These are phyloP conservation scores for Taenaris catops DNA, from an alignment of 2,888 invertebrate species.

Conservation along the genomic window DNA sequence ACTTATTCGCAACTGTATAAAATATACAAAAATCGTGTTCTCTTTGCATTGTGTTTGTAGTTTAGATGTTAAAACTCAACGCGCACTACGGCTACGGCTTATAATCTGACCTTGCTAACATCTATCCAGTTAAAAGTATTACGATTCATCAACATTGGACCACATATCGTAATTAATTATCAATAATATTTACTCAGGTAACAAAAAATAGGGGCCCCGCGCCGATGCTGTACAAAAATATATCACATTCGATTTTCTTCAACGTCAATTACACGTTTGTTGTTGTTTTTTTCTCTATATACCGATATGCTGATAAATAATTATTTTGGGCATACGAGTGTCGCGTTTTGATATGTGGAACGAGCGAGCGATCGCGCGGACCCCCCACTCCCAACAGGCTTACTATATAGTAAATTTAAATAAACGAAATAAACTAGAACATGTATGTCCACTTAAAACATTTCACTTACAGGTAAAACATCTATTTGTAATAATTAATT, in stretches of 20 bases:
- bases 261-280: too few species aligned
- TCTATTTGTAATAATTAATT: conserved; percentile 52
- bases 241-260: conserved; percentile 24
- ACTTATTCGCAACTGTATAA: conserved; percentile 10
- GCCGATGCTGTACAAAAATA: conserved; percentile 27
- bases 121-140: conserved; percentile 72
- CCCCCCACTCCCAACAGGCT: conserved; percentile 58
- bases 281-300: conserved; percentile 4
- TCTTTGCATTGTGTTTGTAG: conserved; percentile 33
- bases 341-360: conserved; percentile 50
- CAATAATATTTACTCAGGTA: conserved; percentile 78
- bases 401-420: conserved; percentile 57
- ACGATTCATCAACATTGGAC: conserved; percentile 79
- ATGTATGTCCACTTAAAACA: conserved; percentile 61
- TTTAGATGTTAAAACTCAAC: conserved; percentile 37
- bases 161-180: conserved; percentile 76
- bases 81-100: conserved; percentile 54
- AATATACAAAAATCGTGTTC: conserved; percentile 16
- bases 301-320: conserved; percentile 53
- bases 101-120: conserved; percentile 52
- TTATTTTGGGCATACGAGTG: conserved; percentile 24
- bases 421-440: conserved; percentile 72
- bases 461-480: conserved; percentile 65
- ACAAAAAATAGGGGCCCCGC: conserved; percentile 71
- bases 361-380: conserved; percentile 37